Conservation (phyloP, 2,797 vertebrate species). For the Sebastes flavidus region DNA sequence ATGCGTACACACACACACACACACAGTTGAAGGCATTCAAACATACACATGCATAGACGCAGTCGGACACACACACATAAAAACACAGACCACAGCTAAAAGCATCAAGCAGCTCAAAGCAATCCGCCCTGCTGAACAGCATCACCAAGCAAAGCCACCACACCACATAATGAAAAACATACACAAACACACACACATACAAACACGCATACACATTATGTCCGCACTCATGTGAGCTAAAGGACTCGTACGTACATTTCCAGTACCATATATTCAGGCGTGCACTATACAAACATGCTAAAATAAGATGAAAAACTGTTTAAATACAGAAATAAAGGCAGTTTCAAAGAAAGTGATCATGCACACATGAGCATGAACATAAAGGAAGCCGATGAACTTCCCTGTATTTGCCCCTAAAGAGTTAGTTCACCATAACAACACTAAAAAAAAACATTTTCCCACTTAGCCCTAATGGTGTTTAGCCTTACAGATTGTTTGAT, state of each 20-base stretch:
- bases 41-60: conserved; percentile 10
- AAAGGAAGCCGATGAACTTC: not conserved
- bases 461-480: not conserved
- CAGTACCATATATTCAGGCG: not conserved
- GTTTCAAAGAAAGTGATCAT: not conserved
- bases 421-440: not conserved
- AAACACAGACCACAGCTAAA: conserved; percentile 69
- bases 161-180: conserved; percentile 76
- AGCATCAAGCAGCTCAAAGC: conserved; percentile 75
- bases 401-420: not conserved
- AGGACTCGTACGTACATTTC: not conserved
- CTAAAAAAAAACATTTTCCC: not conserved
- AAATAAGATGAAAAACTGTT: not conserved
- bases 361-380: not conserved
- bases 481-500: not conserved
- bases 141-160: conserved; percentile 72
- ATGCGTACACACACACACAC: not conserved
- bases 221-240: conserved; percentile 6
- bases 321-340: not conserved
- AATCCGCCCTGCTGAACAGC: conserved; percentile 72
- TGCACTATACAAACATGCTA: not conserved
- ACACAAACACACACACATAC: conserved; percentile 64
- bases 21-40: not conserved
- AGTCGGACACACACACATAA: conserved; percentile 2
- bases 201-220: conserved; percentile 38